Evolutionary conservation across 1,140 invertebrate genomes (phyloP), one percentile per base, ranked within the genome.

Genomic region (Geopemphigus sp.): DNA sequence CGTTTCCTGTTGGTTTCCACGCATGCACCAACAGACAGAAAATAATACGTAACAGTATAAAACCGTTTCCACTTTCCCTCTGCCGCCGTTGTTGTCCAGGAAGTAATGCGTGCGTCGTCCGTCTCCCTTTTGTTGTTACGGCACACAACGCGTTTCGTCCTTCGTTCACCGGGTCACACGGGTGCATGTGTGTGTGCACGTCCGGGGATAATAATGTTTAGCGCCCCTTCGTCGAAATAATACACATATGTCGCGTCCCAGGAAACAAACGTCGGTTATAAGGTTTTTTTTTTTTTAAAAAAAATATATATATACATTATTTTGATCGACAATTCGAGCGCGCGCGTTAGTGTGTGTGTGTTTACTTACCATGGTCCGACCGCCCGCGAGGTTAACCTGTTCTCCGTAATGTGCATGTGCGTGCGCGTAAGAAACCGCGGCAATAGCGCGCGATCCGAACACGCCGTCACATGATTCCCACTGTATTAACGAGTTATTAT

Each of bases 401-500:
- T 68, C 45, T 3, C 22, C 15, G 39, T 39, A 39, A 4, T 4
- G 22, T 22, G 64, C 32, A 39, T 39, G 32, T 26, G 12, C 64
- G n/a, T 22, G 45, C 22, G 66, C 1, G 66, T 68, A 39, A 39
- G 32, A 39, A 8, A 39, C 32, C 3, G 32, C 32, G 32, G 32
- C 32, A 8, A 39, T 39, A 14, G 63, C 19, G 47, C 6, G 32
- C 63, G 39, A n/a, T n/a, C 5, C 2, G 19, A 14, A 6, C 59
- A n/a, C 29, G 32, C 29, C 63, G 17, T 15, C n/a, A 24, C 22
- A 50, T 10, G 45, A 26, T 45, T 68, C 39, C 66, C 39, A 66
- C 32, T 68, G 15, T 68, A 50, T 68, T 68, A 68, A 50, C 66
- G 66, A 47, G 45, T 68, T 68, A 68, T 68, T 68, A 68, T 68